Percentiles rank a stretch among this genome's conserved stretches.
Conservation (phyloP, 2,888 invertebrate species). For the Resseliella maxima region DNA sequence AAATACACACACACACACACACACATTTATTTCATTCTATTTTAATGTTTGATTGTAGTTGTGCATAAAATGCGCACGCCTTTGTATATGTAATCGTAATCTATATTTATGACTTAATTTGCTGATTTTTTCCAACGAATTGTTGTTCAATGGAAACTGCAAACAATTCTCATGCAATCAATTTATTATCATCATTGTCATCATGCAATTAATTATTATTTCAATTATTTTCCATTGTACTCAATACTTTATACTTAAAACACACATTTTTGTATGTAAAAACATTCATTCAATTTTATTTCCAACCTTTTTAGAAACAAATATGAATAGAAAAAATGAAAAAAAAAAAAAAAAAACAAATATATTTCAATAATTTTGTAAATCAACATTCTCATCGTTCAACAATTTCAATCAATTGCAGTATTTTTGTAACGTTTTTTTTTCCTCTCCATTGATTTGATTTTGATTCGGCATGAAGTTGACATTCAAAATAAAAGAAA, state of each 20-base stretch:
- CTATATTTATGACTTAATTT: constrained; percentile 44
- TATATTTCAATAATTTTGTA: too few relatives aligned
- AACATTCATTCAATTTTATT: too few relatives aligned
- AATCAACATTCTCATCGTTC: neutral
- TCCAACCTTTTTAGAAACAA: too few relatives aligned
- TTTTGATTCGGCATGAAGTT: neutral
- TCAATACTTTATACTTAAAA: too few relatives aligned
- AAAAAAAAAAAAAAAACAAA: too few relatives aligned
- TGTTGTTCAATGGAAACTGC: constrained; percentile 9
- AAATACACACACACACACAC: neutral
- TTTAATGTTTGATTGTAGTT: too few relatives aligned
- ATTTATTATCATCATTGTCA: neutral
- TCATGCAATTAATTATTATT: neutral
- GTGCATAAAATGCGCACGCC: too few relatives aligned
- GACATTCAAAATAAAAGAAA: neutral
- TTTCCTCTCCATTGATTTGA: neutral
- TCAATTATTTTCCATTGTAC: neutral
- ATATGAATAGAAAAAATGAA: too few relatives aligned
- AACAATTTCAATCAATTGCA: neutral
- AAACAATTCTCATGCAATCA: neutral
- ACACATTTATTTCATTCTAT: too few relatives aligned
- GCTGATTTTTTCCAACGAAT: neutral
- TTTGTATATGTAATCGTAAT: constrained; percentile 16
- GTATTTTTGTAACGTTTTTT: neutral
- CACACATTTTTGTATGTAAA: too few relatives aligned